phyloP scores from a whole-genome alignment of 2,888 invertebrate genomes.

The Anthophora plumipes region DNA sequence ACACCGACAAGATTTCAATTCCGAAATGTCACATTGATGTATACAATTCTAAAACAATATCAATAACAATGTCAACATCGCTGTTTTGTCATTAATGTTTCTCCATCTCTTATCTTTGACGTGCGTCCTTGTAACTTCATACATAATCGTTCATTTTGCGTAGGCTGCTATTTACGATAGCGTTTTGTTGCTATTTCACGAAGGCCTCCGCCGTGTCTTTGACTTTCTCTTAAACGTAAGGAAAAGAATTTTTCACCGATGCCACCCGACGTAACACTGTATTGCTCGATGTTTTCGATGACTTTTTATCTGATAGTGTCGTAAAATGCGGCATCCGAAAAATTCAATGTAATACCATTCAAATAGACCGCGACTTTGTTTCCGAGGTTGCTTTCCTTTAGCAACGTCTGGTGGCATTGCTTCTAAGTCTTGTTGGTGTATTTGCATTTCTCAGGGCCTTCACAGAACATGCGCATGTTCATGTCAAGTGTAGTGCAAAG shows the following conservation, averaged over 20 bases:
- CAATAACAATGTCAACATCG: background rate
- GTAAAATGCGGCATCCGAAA: background rate
- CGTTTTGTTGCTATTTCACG: slow-evolving; percentile 23
- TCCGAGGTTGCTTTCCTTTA: slow-evolving; percentile 36
- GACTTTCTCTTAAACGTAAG: background rate
- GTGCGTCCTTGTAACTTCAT: slow-evolving; percentile 16
- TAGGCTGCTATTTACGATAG: slow-evolving; percentile 20
- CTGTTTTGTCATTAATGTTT: slow-evolving; percentile 9
- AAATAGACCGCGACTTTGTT: slow-evolving; percentile 59
- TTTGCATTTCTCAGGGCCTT: slow-evolving; percentile 66
- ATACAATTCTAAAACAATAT: slow-evolving; percentile 16
- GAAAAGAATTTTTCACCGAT: slow-evolving; percentile 15
- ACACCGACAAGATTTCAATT: slow-evolving; percentile 17
- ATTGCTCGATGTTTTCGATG: background rate
- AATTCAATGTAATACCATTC: slow-evolving; percentile 40
- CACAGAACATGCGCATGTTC: slow-evolving; percentile 78
- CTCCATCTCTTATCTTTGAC: background rate
- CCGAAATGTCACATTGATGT: background rate
- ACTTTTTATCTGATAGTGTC: slow-evolving; percentile 1
- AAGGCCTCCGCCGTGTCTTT: background rate
- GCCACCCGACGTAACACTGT: slow-evolving; percentile 17
- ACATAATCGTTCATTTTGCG: slow-evolving; percentile 26
- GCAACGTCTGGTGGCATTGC: slow-evolving; percentile 60
- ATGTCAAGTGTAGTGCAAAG: slow-evolving; percentile 82
- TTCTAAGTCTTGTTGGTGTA: slow-evolving; percentile 43